Evolutionary conservation across 2,113 vertebrate genomes (phyloP).

Genomic region (Cyprinus carpio): DNA sequence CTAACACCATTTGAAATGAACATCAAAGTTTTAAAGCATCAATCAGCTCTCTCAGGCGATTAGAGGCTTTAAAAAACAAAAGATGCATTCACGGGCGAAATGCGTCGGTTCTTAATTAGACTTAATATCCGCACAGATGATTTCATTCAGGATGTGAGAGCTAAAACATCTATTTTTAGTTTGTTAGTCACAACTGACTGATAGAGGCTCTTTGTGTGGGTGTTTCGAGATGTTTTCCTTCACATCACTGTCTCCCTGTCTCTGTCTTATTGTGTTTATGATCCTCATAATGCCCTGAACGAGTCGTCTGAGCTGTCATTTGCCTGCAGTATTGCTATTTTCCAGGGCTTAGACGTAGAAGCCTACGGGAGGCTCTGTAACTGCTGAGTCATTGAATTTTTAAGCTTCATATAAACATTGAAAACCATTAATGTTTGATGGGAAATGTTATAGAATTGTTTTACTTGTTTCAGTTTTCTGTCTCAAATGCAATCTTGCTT

Average conservation of each 20-base stretch:
- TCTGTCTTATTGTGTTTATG: constrained; percentile 15
- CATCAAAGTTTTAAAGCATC: constrained; percentile 48
- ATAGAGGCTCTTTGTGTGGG: constrained; percentile 37
- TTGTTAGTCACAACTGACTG: constrained; percentile 46
- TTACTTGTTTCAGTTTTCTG: neutral
- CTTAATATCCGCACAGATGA: constrained; percentile 38
- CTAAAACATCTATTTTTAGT: constrained; percentile 31
- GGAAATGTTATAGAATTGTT: neutral
- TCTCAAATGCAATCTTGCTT: neutral
- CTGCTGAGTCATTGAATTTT: constrained; percentile 25
- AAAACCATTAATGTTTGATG: constrained; percentile 7
- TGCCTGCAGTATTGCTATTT: constrained; percentile 8
- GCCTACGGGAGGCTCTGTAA: neutral
- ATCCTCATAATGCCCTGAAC: constrained; percentile 14
- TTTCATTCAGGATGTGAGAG: constrained; percentile 26
- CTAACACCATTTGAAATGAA: constrained; percentile 40
- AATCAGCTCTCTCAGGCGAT: constrained; percentile 37
- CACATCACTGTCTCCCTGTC: constrained; percentile 21
- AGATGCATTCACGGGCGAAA: constrained; percentile 25
- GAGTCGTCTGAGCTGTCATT: neutral
- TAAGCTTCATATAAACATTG: neutral
- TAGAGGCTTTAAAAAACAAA: constrained; percentile 44
- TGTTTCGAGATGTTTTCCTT: constrained; percentile 13
- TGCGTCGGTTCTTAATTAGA: constrained; percentile 46
- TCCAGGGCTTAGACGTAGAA: neutral